These are phyloP conservation scores for Aptenodytes patagonicus DNA, from an alignment of 2,113 vertebrate species.

Conservation along the genomic window DNA sequence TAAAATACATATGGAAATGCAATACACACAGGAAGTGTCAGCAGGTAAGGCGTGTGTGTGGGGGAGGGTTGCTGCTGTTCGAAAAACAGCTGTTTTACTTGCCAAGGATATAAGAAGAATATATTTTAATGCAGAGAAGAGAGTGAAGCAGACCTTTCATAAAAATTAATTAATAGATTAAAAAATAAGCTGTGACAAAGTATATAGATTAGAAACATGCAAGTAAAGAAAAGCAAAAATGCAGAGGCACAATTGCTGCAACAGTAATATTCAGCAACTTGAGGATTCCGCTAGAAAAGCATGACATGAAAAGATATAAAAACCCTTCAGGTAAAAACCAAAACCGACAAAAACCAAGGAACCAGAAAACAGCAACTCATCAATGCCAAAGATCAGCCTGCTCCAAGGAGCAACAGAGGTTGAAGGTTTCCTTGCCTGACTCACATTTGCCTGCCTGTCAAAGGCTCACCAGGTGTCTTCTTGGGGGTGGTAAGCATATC, in stretches of 20 bases:
- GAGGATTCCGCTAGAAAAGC: not conserved
- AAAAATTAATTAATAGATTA: not conserved
- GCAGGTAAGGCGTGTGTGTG: not conserved
- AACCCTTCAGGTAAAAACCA: not conserved
- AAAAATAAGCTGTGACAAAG: not conserved
- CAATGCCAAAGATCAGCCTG: not conserved
- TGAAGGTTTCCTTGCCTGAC: not conserved
- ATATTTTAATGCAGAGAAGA: not conserved
- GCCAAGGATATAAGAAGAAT: not conserved
- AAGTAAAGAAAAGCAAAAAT: not conserved
- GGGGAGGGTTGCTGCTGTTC: not conserved
- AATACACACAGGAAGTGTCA: not conserved
- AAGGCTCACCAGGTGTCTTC: not conserved
- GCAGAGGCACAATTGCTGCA: not conserved
- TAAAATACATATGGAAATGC: not conserved
- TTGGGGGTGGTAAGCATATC: not conserved
- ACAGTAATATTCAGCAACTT: not conserved
- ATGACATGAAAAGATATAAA: not conserved
- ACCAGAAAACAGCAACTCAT: not conserved
- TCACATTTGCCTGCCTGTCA: not conserved
- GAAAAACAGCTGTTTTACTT: not conserved
- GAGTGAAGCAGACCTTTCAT: not conserved
- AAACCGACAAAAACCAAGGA: rapidly evolving
- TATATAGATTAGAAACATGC: not conserved
- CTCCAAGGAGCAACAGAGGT: not conserved